Base-by-base conservation (phyloP, 2,113 vertebrate species). In the Pomatostomus ruficeps region DNA sequence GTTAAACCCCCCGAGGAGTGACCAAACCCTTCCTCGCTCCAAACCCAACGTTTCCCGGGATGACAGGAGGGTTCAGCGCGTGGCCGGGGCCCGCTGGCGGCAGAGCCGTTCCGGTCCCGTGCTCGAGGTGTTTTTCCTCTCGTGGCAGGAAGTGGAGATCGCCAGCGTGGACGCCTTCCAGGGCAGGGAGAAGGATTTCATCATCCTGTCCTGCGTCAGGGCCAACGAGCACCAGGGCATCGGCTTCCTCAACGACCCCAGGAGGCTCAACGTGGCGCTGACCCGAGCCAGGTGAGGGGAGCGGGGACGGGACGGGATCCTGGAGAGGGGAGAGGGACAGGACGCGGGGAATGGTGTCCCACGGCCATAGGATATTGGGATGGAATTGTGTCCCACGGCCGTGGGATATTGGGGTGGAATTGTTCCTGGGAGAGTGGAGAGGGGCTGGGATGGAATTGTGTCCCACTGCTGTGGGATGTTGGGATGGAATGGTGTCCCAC, bases 201-300 rank as follows among this genome's bases (percentile, higher is more conserved):
- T 99, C 96, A 99, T 99, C 90, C 98, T 99, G 31, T 99, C 99
- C 21, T 99, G 99, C 6, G 99, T 99, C 52, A 98, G 99, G 68
- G 99, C 99, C 91, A 99, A 99, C 0, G 99, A 99, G 70, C 99
- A 99, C 96, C 99, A 99, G 95, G 99, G 99, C 14, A 99, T 99
- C 3, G 99, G 99, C 11, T 99, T 99, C 92, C 97, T 99, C 49
- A 99, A 99, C 6, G 99, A 99, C 96, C 99, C 99, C 15, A 97
- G 99, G 31, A 98, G 99, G 74, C 99, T 99, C n/a, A 99, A 99
- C 2, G 99, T 99, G 86, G 99, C 99, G 22, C 98, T 99, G 49
- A 99, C 99, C 17, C 98, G 99, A 97, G 99, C 99, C 42, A 99
- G 99, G 99, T 99, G 92, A 11, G 66, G 29, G 6, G 92, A 36